phyloP scores from a whole-genome alignment of 2,888 invertebrate genomes.

The Trichogramma evanescens region DNA sequence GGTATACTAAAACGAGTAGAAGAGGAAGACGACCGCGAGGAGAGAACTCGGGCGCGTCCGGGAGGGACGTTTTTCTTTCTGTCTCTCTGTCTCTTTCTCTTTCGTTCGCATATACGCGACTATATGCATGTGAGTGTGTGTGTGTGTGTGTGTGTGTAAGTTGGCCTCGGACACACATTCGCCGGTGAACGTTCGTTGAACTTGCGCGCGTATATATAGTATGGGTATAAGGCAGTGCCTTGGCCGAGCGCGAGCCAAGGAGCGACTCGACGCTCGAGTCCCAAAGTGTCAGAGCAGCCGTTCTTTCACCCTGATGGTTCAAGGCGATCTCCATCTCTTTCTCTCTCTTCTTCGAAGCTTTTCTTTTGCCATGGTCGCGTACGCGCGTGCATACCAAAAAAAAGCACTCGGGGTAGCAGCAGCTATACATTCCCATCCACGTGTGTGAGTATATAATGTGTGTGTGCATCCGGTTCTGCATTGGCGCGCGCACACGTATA shows the following conservation, averaged over 20 bases:
- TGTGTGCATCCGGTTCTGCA: not conserved
- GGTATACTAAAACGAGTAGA: not conserved
- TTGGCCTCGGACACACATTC: slow-evolving; percentile 24
- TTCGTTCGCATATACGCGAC: not conserved
- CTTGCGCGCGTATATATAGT: slow-evolving; percentile 22
- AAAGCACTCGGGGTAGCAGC: too few relatives aligned
- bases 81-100: not conserved
- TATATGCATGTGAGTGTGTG: not conserved
- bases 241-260: too few relatives aligned
- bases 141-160: not conserved
- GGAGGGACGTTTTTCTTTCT: slow-evolving; percentile 2
- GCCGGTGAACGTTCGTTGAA: slow-evolving; percentile 30
- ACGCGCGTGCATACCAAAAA: too few relatives aligned
- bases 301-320: slow-evolving; percentile 18
- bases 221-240: slow-evolving; percentile 14
- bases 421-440: too few relatives aligned
- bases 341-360: not conserved
- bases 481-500: not conserved
- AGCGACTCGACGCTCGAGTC: not conserved
- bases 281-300: slow-evolving; percentile 29
- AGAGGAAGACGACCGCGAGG: not conserved
- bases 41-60: not conserved
- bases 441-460: not conserved
- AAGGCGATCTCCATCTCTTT: slow-evolving; percentile 16
- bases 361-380: too few relatives aligned